Conservation (phyloP, 1,140 invertebrate species). For the Chrysomallon squamiferum region DNA sequence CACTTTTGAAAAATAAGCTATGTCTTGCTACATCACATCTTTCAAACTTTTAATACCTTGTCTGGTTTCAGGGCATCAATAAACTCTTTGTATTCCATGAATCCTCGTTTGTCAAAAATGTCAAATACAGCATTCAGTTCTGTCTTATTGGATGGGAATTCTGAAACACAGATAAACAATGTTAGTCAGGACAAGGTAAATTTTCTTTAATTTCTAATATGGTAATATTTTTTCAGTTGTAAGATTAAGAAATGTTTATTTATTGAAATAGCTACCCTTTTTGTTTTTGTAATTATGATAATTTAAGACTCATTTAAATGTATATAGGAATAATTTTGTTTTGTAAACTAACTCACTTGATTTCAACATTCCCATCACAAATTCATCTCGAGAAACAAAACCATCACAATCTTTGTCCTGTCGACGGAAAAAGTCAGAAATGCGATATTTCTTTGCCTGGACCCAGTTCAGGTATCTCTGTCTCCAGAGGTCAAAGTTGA, state of each 20-base stretch:
- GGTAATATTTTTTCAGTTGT: too few species aligned
- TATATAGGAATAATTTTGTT: too few species aligned
- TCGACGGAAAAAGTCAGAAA: conserved; percentile 97
- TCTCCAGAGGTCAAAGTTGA: conserved; percentile 99
- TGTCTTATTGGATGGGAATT: conserved; percentile 94
- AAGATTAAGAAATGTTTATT: not conserved
- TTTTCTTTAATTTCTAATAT: too few species aligned
- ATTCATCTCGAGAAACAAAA: conserved; percentile 92
- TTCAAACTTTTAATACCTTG: too few species aligned
- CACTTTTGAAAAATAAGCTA: too few species aligned
- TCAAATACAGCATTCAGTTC: conserved; percentile 99
- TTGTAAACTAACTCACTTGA: conserved; percentile 43
- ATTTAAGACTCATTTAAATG: too few species aligned
- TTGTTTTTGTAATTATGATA: too few species aligned
- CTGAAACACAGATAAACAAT: conserved; percentile 64
- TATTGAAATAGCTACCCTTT: too few species aligned
- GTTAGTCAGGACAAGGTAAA: too few species aligned
- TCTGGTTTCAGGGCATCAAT: conserved; percentile 92
- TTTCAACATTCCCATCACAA: conserved; percentile 83
- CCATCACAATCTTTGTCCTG: conserved; percentile 99
- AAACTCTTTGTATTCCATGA: conserved; percentile 98
- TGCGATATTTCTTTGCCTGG: conserved; percentile 97
- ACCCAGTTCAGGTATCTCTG: conserved; percentile 95
- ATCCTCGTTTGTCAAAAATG: conserved; percentile 92
- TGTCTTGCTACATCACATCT: too few species aligned